phyloP scores from a whole-genome alignment of 2,888 invertebrate species.

The Stenotaenia linearis region DNA sequence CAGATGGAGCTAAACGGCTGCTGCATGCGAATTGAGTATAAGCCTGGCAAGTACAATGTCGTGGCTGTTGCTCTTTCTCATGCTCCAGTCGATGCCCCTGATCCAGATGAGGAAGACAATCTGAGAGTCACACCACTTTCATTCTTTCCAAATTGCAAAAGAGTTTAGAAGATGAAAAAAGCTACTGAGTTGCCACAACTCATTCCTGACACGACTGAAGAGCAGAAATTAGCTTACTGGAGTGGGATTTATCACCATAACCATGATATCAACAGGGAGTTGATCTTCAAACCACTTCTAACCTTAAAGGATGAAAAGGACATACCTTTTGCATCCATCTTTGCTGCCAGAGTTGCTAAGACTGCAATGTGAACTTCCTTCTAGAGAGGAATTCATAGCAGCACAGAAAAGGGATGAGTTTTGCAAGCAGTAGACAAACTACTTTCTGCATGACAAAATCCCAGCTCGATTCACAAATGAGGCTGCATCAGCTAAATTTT shows the following conservation, averaged over 20 bases:
- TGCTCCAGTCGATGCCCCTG: neutral
- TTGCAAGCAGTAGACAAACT: too few species aligned
- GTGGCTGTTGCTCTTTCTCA: neutral
- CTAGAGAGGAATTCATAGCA: too few species aligned
- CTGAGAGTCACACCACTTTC: neutral
- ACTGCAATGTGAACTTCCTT: too few species aligned
- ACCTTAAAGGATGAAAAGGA: too few species aligned
- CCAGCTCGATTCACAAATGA: too few species aligned
- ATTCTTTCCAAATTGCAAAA: neutral
- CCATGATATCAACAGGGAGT: too few species aligned
- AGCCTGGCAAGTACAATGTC: neutral
- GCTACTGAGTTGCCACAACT: neutral
- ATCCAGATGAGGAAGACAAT: neutral
- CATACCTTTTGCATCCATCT: too few species aligned
- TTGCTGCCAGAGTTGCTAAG: too few species aligned
- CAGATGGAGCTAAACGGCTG: neutral
- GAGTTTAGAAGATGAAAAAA: neutral
- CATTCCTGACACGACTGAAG: neutral
- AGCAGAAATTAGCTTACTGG: neutral
- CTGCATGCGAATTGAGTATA: neutral
- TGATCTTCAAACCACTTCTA: too few species aligned
- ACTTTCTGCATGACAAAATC: too few species aligned
- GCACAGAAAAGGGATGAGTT: too few species aligned
- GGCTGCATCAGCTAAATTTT: too few species aligned
- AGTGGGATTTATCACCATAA: neutral